Conservation (phyloP, 2,888 invertebrate species). For the Mantis religiosa region DNA sequence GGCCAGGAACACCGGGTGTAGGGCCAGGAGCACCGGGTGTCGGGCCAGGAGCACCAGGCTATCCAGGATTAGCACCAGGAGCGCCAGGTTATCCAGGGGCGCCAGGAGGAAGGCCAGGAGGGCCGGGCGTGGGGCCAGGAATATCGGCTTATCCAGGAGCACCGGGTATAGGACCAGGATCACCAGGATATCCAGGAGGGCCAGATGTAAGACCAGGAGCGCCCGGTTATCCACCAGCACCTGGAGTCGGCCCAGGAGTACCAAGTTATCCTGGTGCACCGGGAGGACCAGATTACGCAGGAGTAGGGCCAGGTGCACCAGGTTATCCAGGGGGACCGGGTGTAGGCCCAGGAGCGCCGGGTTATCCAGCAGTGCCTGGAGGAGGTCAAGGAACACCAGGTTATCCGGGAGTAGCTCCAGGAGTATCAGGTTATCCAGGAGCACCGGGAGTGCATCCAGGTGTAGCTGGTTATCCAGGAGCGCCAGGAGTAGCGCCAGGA, state of each 20-base stretch:
- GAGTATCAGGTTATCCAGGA: slow-evolving; percentile 10
- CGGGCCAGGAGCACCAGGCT: background rate
- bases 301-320: slow-evolving; percentile 1
- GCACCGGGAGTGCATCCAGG: background rate
- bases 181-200: slow-evolving; percentile 1
- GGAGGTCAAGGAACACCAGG: slow-evolving; percentile 19
- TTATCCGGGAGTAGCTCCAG: slow-evolving; percentile 3
- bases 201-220: background rate
- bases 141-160: background rate
- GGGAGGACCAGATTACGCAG: slow-evolving; percentile 18
- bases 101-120: background rate
- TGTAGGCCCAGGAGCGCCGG: slow-evolving; percentile 10
- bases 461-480: slow-evolving; percentile 22
- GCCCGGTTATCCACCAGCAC: slow-evolving; percentile 28
- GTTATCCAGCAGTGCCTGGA: background rate
- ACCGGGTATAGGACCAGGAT: slow-evolving; percentile 20
- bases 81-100: slow-evolving; percentile 4
- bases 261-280: background rate
- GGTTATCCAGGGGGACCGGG: background rate
- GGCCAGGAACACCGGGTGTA: slow-evolving; percentile 9
- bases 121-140: background rate
- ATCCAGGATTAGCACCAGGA: slow-evolving; percentile 17
- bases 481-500: slow-evolving; percentile 21
- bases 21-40: slow-evolving; percentile 11
- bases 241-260: slow-evolving; percentile 18